Conservation (phyloP, 2,888 invertebrate genomes). For the Acanthosepion lycidas region DNA sequence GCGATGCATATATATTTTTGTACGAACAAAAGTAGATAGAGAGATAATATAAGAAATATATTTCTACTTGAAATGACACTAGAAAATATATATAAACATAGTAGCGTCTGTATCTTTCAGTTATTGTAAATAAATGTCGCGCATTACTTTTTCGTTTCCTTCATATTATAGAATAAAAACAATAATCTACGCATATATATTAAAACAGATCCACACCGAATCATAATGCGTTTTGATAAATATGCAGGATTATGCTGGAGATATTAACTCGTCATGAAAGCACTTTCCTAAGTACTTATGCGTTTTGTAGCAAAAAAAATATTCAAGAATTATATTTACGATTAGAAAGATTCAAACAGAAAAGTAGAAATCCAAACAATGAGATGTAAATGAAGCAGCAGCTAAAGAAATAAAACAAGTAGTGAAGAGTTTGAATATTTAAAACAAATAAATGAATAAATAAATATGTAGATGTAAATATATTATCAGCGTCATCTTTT, state of each 20-base stretch:
- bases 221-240: too few relatives aligned
- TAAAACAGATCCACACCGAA: neutral
- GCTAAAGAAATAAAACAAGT: neutral
- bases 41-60: too few relatives aligned
- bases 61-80: too few relatives aligned
- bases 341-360: neutral
- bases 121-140: too few relatives aligned
- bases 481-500: neutral
- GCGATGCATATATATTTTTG: too few relatives aligned
- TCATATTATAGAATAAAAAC: neutral
- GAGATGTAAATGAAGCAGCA: neutral
- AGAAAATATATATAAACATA: too few relatives aligned
- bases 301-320: neutral
- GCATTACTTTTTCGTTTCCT: too few relatives aligned
- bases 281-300: neutral
- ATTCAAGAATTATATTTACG: neutral
- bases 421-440: neutral
- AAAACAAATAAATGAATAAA: neutral
- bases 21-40: too few relatives aligned
- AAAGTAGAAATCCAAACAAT: neutral
- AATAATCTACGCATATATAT: neutral
- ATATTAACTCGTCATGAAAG: neutral
- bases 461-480: too few relatives aligned
- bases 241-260: neutral
- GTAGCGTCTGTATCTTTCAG: too few relatives aligned